phyloP scores from a whole-genome alignment of 2,113 vertebrate genomes.

The Pluvianellus socialis region DNA sequence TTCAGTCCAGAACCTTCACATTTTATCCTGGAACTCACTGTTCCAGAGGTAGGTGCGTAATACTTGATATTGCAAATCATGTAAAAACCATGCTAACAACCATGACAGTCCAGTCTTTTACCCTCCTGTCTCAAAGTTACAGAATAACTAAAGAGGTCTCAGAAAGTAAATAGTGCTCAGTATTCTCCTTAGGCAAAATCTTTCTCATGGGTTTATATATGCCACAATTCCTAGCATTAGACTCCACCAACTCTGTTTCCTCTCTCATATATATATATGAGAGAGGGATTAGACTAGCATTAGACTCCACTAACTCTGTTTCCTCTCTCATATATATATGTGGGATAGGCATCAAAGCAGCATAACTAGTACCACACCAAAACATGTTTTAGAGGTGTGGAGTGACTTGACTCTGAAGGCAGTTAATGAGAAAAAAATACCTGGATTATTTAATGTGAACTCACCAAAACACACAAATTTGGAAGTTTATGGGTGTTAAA shows the following conservation, averaged over 20 bases:
- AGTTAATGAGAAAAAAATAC: background rate
- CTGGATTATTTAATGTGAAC: background rate
- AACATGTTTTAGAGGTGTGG: background rate
- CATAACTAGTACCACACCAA: background rate
- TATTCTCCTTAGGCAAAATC: background rate
- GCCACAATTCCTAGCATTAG: background rate
- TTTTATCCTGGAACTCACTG: background rate
- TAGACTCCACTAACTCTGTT: background rate
- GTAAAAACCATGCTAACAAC: background rate
- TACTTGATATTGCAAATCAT: fast-evolving
- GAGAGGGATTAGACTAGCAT: too few species aligned
- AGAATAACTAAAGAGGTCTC: background rate
- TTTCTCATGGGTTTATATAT: background rate
- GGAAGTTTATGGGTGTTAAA: background rate
- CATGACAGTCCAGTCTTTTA: background rate
- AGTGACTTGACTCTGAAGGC: background rate
- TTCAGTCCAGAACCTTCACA: background rate
- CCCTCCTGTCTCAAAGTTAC: background rate
- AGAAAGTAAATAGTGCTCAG: background rate
- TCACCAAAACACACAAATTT: background rate
- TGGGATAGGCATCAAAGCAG: background rate
- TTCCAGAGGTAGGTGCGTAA: background rate
- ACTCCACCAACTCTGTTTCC: background rate
- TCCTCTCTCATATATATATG: background rate
- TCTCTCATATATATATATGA: background rate